Conservation (phyloP, 2,797 vertebrate genomes). For the Acipenser oxyrinchus region DNA sequence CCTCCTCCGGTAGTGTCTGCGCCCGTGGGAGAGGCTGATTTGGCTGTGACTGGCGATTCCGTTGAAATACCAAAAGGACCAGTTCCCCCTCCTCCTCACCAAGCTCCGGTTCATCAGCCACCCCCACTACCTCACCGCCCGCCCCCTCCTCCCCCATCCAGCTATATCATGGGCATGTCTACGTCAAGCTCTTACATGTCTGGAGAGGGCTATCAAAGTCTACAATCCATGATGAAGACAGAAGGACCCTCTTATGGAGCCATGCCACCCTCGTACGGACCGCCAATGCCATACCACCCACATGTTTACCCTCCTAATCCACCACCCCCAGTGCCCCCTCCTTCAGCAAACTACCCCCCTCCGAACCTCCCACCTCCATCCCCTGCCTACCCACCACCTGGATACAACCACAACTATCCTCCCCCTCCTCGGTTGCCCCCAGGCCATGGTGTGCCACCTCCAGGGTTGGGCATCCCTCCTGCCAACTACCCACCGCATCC, state of each 20-base stretch:
- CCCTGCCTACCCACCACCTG: slow-evolving; percentile 77
- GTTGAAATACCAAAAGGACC: slow-evolving; percentile 64
- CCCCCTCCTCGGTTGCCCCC: slow-evolving; percentile 76
- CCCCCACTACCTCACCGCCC: slow-evolving; percentile 81
- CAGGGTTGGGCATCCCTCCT: slow-evolving; percentile 79
- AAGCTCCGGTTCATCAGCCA: slow-evolving; percentile 72
- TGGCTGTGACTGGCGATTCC: slow-evolving; percentile 52
- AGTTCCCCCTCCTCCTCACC: slow-evolving; percentile 77
- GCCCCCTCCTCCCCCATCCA: slow-evolving; percentile 76
- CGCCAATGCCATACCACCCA: slow-evolving; percentile 77
- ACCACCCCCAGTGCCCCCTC: slow-evolving; percentile 70
- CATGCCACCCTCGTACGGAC: slow-evolving; percentile 75
- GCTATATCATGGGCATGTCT: slow-evolving; percentile 83
- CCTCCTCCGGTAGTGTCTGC: slow-evolving; percentile 58
- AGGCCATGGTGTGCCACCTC: slow-evolving; percentile 72
- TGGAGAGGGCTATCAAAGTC: slow-evolving; percentile 85
- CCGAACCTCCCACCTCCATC: slow-evolving; percentile 64
- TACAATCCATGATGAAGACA: slow-evolving; percentile 96
- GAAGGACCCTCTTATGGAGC: slow-evolving; percentile 78
- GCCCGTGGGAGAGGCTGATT: slow-evolving; percentile 58
- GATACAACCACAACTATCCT: slow-evolving; percentile 82
- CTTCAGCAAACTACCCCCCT: slow-evolving; percentile 65
- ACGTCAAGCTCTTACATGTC: slow-evolving; percentile 96
- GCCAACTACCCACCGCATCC: slow-evolving; percentile 80
- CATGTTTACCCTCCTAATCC: slow-evolving; percentile 68